These are phyloP conservation scores for Empis livida DNA, from an alignment of 2,888 invertebrate genomes.

Conservation along the genomic window DNA sequence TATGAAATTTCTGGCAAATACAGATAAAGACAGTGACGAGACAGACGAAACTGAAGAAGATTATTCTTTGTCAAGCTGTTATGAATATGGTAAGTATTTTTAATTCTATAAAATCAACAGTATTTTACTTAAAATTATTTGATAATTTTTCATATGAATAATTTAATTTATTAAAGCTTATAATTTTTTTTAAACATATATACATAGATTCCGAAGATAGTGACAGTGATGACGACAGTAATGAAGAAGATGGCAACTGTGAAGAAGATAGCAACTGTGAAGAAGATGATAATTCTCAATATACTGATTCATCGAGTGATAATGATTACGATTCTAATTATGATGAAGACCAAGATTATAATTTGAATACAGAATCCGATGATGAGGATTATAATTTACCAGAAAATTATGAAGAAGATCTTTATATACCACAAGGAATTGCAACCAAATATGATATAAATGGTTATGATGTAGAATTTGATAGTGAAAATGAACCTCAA, in stretches of 20 bases:
- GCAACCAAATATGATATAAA: constrained; percentile 19
- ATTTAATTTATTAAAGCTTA: too few species aligned
- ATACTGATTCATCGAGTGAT: not conserved
- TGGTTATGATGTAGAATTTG: constrained; percentile 15
- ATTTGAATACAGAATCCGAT: not conserved
- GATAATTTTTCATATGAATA: too few species aligned
- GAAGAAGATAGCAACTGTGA: not conserved
- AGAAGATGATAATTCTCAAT: not conserved
- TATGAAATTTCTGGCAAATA: too few species aligned
- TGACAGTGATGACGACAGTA: not conserved
- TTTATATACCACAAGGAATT: constrained; percentile 11
- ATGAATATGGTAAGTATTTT: too few species aligned
- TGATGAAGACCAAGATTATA: not conserved
- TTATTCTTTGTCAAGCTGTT: too few species aligned
- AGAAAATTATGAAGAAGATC: not conserved
- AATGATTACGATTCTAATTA: not conserved
- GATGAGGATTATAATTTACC: not conserved
- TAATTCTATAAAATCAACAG: too few species aligned
- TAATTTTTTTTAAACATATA: too few species aligned
- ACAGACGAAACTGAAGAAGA: too few species aligned
- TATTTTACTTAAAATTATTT: too few species aligned
- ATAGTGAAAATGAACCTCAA: constrained; percentile 19
- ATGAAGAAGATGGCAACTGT: not conserved
- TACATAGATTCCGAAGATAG: too few species aligned
- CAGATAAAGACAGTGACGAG: too few species aligned